Evolutionary conservation across 2,888 invertebrate species (phyloP), one percentile per base, ranked within the genome.

Genomic region (Heliconius erato): DNA sequence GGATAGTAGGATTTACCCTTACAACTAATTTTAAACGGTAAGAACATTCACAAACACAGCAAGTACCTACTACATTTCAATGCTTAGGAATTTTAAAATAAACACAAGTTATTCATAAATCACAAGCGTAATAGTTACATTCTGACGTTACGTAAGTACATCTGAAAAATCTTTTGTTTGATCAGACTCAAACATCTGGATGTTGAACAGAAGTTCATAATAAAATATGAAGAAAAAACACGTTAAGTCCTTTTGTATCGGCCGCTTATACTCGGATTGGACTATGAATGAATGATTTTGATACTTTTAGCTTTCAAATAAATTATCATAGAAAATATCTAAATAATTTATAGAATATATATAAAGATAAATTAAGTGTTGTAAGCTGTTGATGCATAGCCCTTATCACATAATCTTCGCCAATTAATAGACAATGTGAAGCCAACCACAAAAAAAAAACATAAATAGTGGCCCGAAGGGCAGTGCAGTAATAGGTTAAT

Each of bases 171-270:
- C 94, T 94, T 95, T 95, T 95, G 96, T 96, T 95, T 95, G 95
- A 95, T 95, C 95, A 93, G 90, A 92, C 90, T 92, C 89, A 92
- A 94, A 95, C 95, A 95, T 95, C 95, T 95, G 95, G 96, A 95
- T 93, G 93, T 91, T 94, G 93, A 94, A 93, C 95, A 96, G 95
- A 94, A 95, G 95, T 95, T 96, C 95, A 96, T 96, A 95, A 95
- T 95, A 95, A 95, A 95, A 94, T 94, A 95, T 94, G 92, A 94
- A 92, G 94, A 95, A 95, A 94, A 96, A 95, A 95, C 95, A 93
- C 92, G 93, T 92, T 94, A 95, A 95, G 95, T 95, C 96, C 94
- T 95, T 94, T 95, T 95, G 96, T 95, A 95, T 94, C 93, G 93
- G 92, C 94, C 92, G 94, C 91, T 91, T 91, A 91, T 92, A 90